Base-by-base conservation (phyloP, 2,113 vertebrate species). In the Orientallactaga bullata region DNA sequence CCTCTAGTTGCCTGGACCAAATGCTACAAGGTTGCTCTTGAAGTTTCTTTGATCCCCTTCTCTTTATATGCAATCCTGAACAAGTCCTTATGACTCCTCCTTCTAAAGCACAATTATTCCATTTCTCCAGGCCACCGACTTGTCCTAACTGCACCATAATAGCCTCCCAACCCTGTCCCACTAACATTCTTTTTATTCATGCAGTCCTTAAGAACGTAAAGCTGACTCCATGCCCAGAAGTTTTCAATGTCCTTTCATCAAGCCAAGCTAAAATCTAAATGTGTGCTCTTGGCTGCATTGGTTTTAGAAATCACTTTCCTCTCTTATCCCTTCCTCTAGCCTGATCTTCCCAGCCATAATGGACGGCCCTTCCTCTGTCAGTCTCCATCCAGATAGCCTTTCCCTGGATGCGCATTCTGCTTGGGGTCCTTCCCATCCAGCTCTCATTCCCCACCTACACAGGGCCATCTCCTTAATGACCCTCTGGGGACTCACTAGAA, bases 381-480 rank as follows among this genome's bases (percentile, higher is more conserved):
- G 8, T 30, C 23, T 26, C 42, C 26, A 66, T 30, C 7, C 16
- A 11, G 15, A 1, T 15, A 20, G 16, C 2, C 20, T 79, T 83
- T 21, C 4, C 12, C 26, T 58, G 5, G 20, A 58, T 42, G 1
- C 47, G 89, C 3, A 6, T 32, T 81, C 17, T 74, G 9, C 51
- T 26, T 90, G 30, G 35, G 47, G 47, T 63, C 24, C 16, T 63
- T 2, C 65, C 21, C 1, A 24, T 3, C 12, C 37, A 63, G 8
- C 1, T 2, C 20, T 61, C 18, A 1, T 2, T n/a, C 37, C 2
- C n/a, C 32, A 17, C 15, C 37, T 68, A 85, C 16, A 2, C 7
- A 11, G 21, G 30, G 7, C 12, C 37, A 42, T 23, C 21, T 11
- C 35, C 15, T 66, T 23, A 6, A 6, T 20, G 24, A 71, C 20